These are phyloP conservation scores for Cercocebus atys DNA, from an alignment of 2,113 vertebrate genomes.

Conservation along the genomic window DNA sequence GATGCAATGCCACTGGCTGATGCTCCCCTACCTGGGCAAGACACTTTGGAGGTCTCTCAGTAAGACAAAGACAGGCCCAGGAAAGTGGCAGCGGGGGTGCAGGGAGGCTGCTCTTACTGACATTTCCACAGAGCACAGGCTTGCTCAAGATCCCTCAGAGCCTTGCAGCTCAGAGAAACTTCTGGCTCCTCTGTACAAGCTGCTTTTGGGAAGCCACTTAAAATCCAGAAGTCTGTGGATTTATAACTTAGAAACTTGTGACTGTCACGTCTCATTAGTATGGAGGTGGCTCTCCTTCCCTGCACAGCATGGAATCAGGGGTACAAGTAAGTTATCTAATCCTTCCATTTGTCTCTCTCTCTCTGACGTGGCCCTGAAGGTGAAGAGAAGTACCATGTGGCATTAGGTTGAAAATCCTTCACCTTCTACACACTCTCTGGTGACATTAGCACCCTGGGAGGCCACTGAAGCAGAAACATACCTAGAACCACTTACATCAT, in stretches of 20 bases:
- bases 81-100: not conserved
- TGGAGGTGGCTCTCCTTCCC: not conserved
- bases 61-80: not conserved
- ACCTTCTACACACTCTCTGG: not conserved
- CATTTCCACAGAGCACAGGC: not conserved
- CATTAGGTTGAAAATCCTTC: not conserved
- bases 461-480: not conserved
- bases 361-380: not conserved
- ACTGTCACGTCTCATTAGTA: not conserved
- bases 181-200: not conserved
- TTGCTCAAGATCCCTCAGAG: not conserved
- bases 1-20: not conserved
- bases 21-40: not conserved
- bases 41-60: not conserved
- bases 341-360: not conserved
- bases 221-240: slow-evolving; percentile 20
- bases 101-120: not conserved
- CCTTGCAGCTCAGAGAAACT: not conserved
- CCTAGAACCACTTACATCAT: not conserved
- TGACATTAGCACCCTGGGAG: not conserved
- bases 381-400: not conserved
- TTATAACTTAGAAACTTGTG: slow-evolving; percentile 27
- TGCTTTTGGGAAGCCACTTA: not conserved
- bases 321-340: not conserved
- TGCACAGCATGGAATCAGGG: not conserved